Evolutionary conservation across 2,113 vertebrate genomes (phyloP).

Genomic region (Canis aureus): DNA sequence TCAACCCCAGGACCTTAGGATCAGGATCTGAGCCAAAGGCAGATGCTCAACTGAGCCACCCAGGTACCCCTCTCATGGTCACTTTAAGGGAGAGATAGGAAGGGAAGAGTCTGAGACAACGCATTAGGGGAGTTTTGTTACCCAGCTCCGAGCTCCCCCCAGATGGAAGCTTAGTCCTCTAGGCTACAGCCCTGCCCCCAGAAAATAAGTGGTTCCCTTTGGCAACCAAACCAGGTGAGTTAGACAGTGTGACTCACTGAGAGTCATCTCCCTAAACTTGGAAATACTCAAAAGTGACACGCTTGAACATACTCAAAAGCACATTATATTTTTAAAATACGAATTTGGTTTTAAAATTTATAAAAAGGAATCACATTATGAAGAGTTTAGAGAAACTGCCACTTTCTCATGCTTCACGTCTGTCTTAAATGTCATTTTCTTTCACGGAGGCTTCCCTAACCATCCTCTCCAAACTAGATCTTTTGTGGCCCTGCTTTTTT

Average conservation of each 20-base stretch:
- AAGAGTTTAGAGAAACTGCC: neutral
- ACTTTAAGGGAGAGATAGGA: neutral
- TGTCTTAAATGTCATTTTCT: constrained; percentile 20
- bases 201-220: neutral
- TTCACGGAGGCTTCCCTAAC: neutral
- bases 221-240: neutral
- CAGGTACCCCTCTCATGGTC: neutral
- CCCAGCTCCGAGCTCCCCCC: neutral
- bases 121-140: neutral
- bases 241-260: neutral
- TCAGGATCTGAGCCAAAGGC: too few species aligned
- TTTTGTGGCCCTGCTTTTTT: neutral
- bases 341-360: constrained; percentile 24
- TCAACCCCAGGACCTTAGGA: too few species aligned
- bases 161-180: neutral
- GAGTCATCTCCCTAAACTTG: neutral
- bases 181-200: too few species aligned
- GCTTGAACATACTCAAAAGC: neutral
- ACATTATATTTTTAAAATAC: neutral
- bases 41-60: too few species aligned
- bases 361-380: neutral
- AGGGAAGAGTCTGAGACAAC: neutral
- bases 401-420: neutral
- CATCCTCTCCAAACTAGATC: neutral
- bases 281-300: neutral